These are phyloP conservation scores for Monochamus saltuarius DNA, from an alignment of 1,140 invertebrate species.

Conservation along the genomic window DNA sequence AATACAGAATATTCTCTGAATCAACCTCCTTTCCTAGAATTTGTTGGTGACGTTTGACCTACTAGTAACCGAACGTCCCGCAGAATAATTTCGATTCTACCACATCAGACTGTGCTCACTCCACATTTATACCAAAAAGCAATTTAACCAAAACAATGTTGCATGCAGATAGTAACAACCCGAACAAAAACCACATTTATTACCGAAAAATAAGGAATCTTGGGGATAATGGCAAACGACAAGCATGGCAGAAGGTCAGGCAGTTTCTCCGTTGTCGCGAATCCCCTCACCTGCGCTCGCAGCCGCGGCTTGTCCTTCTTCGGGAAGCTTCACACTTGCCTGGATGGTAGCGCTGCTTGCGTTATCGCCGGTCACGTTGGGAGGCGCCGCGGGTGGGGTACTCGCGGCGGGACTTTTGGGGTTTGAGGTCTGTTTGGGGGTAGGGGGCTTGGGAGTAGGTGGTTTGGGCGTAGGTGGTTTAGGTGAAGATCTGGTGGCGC, in stretches of 20 bases:
- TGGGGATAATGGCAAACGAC: conserved; percentile 39
- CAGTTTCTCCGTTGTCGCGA: conserved; percentile 49
- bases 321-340: background rate
- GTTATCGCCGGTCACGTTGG: background rate
- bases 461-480: conserved; percentile 40
- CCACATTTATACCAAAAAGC: background rate
- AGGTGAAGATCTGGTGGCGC: conserved; percentile 23
- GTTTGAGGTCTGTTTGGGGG: conserved; percentile 32
- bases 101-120: background rate
- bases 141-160: no score
- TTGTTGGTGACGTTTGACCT: no score
- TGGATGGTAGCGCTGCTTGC: background rate
- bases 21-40: no score
- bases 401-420: conserved; percentile 8
- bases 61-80: no score
- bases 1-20: no score
- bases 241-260: conserved; percentile 45
- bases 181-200: conserved; percentile 28
- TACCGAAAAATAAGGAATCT: conserved; percentile 46
- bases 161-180: background rate
- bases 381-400: conserved; percentile 2
- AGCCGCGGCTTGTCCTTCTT: background rate
- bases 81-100: no score
- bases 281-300: conserved; percentile 25
- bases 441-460: conserved; percentile 22